These are phyloP conservation scores for Laterallus jamaicensis DNA, from an alignment of 2,113 vertebrate species.

Conservation along the genomic window DNA sequence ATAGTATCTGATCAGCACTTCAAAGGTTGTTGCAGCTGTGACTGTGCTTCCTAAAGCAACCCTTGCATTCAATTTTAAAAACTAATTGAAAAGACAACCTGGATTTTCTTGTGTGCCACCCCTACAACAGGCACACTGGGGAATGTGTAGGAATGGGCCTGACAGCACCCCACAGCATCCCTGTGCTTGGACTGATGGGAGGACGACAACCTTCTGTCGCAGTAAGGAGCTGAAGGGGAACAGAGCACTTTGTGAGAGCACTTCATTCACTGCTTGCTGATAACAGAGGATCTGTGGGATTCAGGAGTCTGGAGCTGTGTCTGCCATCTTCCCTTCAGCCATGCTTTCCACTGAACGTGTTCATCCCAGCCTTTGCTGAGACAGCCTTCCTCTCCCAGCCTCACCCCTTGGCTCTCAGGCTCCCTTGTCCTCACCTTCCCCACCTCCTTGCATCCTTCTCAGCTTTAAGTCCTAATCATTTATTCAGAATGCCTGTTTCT, in stretches of 20 bases:
- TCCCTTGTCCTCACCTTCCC: neutral
- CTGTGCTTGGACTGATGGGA: neutral
- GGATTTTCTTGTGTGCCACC: neutral
- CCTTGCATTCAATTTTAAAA: neutral
- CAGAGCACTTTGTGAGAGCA: neutral
- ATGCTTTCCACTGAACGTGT: fast-evolving
- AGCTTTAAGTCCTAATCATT: neutral
- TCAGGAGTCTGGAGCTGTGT: neutral
- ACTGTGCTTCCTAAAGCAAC: neutral
- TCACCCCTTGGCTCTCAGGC: neutral
- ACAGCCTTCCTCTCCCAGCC: neutral
- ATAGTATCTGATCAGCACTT: neutral
- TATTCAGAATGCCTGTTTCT: neutral
- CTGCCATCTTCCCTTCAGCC: neutral
- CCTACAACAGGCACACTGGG: neutral
- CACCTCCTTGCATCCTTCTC: neutral
- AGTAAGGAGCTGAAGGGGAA: neutral
- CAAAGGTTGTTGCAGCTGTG: neutral
- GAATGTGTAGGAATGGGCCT: neutral
- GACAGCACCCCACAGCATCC: neutral
- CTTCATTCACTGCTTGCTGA: neutral
- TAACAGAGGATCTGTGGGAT: neutral
- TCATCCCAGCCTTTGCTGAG: neutral
- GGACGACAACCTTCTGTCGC: fast-evolving
- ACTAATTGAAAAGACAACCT: neutral